phyloP scores from a whole-genome alignment of 2,797 vertebrate species.

The Bovichtus diacanthus region DNA sequence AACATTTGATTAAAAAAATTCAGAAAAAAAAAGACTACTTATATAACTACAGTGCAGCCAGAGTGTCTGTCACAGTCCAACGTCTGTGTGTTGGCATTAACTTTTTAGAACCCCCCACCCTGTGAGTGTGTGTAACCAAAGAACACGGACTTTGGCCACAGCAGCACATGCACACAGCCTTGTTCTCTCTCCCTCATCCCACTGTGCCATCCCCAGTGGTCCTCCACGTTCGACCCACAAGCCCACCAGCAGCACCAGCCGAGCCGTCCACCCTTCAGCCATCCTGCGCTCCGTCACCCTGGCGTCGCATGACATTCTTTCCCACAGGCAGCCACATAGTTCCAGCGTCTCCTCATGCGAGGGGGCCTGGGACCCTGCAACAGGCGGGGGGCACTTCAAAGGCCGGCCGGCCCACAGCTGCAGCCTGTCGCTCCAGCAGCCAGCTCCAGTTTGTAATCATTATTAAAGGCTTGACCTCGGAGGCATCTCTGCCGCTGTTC shows the following conservation, averaged over 20 bases:
- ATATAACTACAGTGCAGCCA: slow-evolving; percentile 3
- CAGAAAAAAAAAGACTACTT: neutral
- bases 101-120: slow-evolving; percentile 32
- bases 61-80: slow-evolving; percentile 27
- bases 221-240: slow-evolving; percentile 47
- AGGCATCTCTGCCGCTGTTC: slow-evolving; percentile 92
- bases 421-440: slow-evolving; percentile 89
- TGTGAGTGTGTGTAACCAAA: slow-evolving; percentile 62
- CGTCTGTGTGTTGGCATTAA: slow-evolving; percentile 34
- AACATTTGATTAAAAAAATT: neutral
- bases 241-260: slow-evolving; percentile 73
- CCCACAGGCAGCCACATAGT: slow-evolving; percentile 91
- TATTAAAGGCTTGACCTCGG: slow-evolving; percentile 92
- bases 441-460: slow-evolving; percentile 91
- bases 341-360: slow-evolving; percentile 89
- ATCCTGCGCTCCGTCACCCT: slow-evolving; percentile 87
- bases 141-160: slow-evolving; percentile 43
- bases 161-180: slow-evolving; percentile 54
- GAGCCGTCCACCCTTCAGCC: slow-evolving; percentile 77
- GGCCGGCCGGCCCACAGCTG: slow-evolving; percentile 87
- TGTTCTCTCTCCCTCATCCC: slow-evolving; percentile 57
- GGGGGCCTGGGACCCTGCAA: slow-evolving; percentile 86
- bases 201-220: slow-evolving; percentile 64
- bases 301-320: slow-evolving; percentile 92
- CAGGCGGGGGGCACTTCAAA: slow-evolving; percentile 90